phyloP scores from a whole-genome alignment of 35 echinoderm and acorn worm genomes.

The Lytechinus pictus region DNA sequence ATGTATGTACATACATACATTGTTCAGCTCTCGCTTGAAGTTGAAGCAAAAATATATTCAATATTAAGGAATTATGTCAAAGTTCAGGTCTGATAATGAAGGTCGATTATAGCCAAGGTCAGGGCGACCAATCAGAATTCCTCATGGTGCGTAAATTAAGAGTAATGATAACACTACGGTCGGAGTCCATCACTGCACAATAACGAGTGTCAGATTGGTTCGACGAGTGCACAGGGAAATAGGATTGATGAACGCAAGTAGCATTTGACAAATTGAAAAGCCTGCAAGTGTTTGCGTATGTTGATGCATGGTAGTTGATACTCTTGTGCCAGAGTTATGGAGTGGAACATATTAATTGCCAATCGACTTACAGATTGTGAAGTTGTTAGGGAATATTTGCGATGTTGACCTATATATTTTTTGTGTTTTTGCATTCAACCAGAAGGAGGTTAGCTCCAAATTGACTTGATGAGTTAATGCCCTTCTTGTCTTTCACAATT shows the following conservation, averaged over 20 bases:
- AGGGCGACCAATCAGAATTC: neutral
- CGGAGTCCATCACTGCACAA: too few relatives aligned
- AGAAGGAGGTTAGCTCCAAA: too few relatives aligned
- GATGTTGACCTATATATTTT: neutral
- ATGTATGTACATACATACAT: too few relatives aligned
- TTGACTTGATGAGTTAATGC: too few relatives aligned
- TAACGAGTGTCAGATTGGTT: neutral
- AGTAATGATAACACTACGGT: neutral
- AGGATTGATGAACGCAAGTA: neutral
- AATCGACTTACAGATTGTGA: neutral
- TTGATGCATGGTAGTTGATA: neutral
- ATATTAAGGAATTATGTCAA: neutral
- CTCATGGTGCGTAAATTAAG: neutral
- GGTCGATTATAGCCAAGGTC: neutral
- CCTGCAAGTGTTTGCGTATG: neutral
- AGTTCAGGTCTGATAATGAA: neutral
- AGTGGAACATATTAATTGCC: neutral
- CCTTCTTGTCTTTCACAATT: too few relatives aligned
- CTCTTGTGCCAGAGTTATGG: neutral
- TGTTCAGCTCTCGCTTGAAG: neutral
- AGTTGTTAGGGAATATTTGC: neutral
- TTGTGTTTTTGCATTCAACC: too few relatives aligned
- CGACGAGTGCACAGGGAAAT: neutral
- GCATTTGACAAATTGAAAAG: neutral
- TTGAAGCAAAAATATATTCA: neutral